A percentile compares a stretch with the other conserved stretches of the same genome.
These are phyloP conservation scores for Oryzias javanicus DNA, from an alignment of 2,113 vertebrate genomes.

Conservation along the genomic window DNA sequence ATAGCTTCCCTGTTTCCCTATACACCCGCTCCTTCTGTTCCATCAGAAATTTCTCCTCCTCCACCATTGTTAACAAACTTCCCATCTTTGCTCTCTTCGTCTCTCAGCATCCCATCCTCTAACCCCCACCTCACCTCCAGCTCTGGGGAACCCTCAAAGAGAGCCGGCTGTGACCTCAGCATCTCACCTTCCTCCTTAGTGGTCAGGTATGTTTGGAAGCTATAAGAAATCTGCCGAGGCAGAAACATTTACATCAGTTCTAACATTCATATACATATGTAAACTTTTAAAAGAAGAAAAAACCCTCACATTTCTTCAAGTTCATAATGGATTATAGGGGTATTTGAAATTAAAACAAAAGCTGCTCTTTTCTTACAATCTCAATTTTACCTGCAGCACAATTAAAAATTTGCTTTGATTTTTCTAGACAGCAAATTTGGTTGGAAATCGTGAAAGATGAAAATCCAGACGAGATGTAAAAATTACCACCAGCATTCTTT, in stretches of 20 bases:
- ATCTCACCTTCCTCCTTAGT: conserved; percentile 52
- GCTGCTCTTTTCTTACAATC: too few species aligned
- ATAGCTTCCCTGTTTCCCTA: conserved; percentile 34
- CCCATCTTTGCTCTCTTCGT: background rate
- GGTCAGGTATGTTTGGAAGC: conserved; percentile 55
- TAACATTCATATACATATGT: background rate
- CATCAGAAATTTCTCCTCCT: conserved; percentile 25
- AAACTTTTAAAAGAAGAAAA: background rate
- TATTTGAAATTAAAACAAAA: too few species aligned
- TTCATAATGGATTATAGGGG: too few species aligned
- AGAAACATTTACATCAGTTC: background rate
- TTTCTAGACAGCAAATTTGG: too few species aligned
- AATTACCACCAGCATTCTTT: too few species aligned
- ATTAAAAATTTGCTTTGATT: too few species aligned
- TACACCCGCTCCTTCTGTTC: conserved; percentile 13
- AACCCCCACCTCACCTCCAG: background rate
- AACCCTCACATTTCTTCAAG: too few species aligned
- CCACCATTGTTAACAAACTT: background rate
- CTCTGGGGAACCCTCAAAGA: background rate
- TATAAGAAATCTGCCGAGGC: background rate
- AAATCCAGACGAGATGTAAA: too few species aligned
- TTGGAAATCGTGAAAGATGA: too few species aligned
- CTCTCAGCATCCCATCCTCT: background rate
- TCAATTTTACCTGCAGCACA: too few species aligned
- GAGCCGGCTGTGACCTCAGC: conserved; percentile 26